Evolutionary conservation across 2,888 invertebrate species (phyloP), one percentile per base, ranked within the genome.

Genomic region (Seira musarum): DNA sequence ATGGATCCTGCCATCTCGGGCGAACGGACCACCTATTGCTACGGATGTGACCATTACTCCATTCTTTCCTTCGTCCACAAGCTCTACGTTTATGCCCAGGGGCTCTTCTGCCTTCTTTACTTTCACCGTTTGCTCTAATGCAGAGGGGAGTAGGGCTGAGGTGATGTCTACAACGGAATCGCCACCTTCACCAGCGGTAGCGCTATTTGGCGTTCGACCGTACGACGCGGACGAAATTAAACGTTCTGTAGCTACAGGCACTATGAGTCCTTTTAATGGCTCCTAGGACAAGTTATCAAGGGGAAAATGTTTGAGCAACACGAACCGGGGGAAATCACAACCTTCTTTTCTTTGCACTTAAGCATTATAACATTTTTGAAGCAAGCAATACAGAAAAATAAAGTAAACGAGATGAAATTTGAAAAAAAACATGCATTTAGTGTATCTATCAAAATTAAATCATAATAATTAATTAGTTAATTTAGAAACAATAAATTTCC

Each of bases 31-130:
- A 75, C 89, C 89, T 53, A 89, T 88, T 10, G 89, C 88, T n/a
- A 92, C 88, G 1, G 87, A 85, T 17, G 88, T 88, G 66, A 89
- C 88, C 67, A 88, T 87, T 81, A 88, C 88, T 3, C 92, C 92
- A 88, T 92, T 92, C 65, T 90, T 88, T 1, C 91, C 91, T 83
- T 90, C 90, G 83, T 91, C 92, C 35, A 90, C 89, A 46, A 91
- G 89, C 82, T 92, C 92, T 25, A 92, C 89, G 66, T 89, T 90
- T 60, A 92, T 87, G 80, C 92, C 92, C 74, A 92, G 87, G 24
- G 91, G 90, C 71, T 91, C 90, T 57, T 89, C 89, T 77, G 91
- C 91, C 87, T 91, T 91, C 78, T 89, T 90, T 25, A 92, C 89
- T 84, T 90, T 90, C 79, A 92, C 90, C 82, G 89, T 90, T 82